Evolutionary conservation across 2,888 invertebrate genomes (phyloP).

Genomic region (Tiphia femorata): DNA sequence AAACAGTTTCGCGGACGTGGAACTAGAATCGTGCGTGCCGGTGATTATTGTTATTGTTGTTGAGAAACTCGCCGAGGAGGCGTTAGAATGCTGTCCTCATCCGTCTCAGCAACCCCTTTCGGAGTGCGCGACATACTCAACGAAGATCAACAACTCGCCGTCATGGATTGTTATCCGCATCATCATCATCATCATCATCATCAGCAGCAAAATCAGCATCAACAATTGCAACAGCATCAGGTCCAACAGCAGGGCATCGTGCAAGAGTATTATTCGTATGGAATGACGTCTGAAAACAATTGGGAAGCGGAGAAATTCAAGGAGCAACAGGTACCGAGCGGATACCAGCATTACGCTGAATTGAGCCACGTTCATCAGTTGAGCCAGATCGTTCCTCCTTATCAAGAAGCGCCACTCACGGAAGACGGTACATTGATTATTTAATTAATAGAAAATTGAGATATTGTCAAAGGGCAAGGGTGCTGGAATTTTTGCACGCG

Average conservation of each 20-base stretch:
- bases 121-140: slow-evolving; percentile 66
- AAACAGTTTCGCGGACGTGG: background rate
- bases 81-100: slow-evolving; percentile 62
- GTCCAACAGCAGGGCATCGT: slow-evolving; percentile 50
- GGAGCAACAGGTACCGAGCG: slow-evolving; percentile 49
- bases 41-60: background rate
- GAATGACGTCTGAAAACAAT: slow-evolving; percentile 54
- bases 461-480: too few species aligned
- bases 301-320: slow-evolving; percentile 65
- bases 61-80: slow-evolving; percentile 32
- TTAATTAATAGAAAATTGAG: too few species aligned
- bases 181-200: slow-evolving; percentile 44
- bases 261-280: slow-evolving; percentile 61
- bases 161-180: slow-evolving; percentile 62
- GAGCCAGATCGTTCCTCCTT: slow-evolving; percentile 52
- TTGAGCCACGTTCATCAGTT: slow-evolving; percentile 61
- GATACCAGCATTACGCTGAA: slow-evolving; percentile 60
- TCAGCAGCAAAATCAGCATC: background rate
- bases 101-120: slow-evolving; percentile 62
- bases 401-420: slow-evolving; percentile 53
- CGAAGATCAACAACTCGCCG: slow-evolving; percentile 59
- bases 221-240: slow-evolving; percentile 28
- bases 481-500: too few species aligned
- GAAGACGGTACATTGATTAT: slow-evolving; percentile 63
- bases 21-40: background rate